Conservation (phyloP, 2,888 invertebrate species). For the Tiliacea citrago region DNA sequence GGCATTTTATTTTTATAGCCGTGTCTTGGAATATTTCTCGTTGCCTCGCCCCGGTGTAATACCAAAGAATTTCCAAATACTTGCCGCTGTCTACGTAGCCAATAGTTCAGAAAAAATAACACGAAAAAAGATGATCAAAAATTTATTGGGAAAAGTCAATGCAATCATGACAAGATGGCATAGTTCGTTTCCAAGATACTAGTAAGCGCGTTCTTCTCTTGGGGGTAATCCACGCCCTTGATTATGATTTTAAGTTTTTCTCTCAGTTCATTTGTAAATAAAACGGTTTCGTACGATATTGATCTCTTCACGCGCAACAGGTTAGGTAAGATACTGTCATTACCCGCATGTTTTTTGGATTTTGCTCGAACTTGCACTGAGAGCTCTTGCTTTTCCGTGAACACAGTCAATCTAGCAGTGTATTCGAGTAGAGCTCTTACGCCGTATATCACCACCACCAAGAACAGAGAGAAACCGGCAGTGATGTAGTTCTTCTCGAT, state of each 20-base stretch:
- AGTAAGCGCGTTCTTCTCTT: constrained; percentile 68
- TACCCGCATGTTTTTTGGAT: constrained; percentile 50
- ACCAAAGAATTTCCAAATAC: constrained; percentile 78
- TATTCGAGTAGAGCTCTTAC: constrained; percentile 76
- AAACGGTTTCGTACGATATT: constrained; percentile 81
- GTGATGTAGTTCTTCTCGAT: constrained; percentile 83
- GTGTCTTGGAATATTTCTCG: constrained; percentile 81
- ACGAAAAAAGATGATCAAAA: constrained; percentile 65
- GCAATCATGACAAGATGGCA: constrained; percentile 34
- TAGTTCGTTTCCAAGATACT: constrained; percentile 70
- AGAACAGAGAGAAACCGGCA: constrained; percentile 84
- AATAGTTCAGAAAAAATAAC: constrained; percentile 67
- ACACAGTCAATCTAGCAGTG: constrained; percentile 73
- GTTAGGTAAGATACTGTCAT: constrained; percentile 74
- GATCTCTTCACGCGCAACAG: constrained; percentile 80
- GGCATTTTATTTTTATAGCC: constrained; percentile 83
- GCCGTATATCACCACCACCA: constrained; percentile 81
- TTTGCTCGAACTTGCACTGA: constrained; percentile 49
- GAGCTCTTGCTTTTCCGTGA: constrained; percentile 67
- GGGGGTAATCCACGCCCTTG: constrained; percentile 69
- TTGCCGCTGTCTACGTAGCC: constrained; percentile 64
- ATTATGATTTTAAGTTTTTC: constrained; percentile 77
- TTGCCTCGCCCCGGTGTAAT: constrained; percentile 75
- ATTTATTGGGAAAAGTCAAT: constrained; percentile 65
- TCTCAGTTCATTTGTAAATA: constrained; percentile 80